phyloP scores from a whole-genome alignment of 2,113 vertebrate species.

The Sinocyclocheilus anshuiensis region DNA sequence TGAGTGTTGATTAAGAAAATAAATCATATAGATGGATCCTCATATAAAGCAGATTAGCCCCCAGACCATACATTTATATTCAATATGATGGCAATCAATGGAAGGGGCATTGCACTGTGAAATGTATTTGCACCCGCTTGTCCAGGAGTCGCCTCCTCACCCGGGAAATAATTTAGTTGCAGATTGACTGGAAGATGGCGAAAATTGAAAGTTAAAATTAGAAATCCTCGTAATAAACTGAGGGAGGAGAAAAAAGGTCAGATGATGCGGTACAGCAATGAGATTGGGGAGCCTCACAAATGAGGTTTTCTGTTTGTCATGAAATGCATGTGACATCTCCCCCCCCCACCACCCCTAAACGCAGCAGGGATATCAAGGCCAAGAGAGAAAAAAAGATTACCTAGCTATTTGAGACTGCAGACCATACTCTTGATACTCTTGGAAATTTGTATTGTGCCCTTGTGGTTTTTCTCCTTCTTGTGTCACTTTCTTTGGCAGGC shows the following conservation, averaged over 20 bases:
- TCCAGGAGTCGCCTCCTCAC: slow-evolving; percentile 93
- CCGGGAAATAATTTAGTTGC: slow-evolving; percentile 99
- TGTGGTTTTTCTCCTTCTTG: slow-evolving; percentile 72
- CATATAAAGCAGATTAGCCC: slow-evolving; percentile 81
- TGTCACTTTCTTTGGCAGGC: slow-evolving; percentile 83
- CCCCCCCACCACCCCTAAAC: slow-evolving; percentile 76
- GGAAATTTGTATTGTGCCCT: slow-evolving; percentile 94
- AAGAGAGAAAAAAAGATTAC: slow-evolving; percentile 86
- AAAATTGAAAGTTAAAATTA: slow-evolving; percentile 99
- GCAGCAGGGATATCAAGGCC: slow-evolving; percentile 87
- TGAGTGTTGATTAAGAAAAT: slow-evolving; percentile 79
- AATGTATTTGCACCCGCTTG: slow-evolving; percentile 94
- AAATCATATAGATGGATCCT: slow-evolving; percentile 84
- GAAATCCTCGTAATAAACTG: slow-evolving; percentile 99
- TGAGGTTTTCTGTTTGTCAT: slow-evolving; percentile 93
- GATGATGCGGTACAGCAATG: slow-evolving; percentile 86
- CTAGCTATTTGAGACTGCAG: slow-evolving; percentile 88
- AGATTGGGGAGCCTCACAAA: slow-evolving; percentile 92
- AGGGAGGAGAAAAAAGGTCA: slow-evolving; percentile 85
- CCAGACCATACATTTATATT: slow-evolving; percentile 87
- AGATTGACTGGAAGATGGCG: slow-evolving; percentile 99
- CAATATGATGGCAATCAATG: slow-evolving; percentile 94
- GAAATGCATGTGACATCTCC: slow-evolving; percentile 88
- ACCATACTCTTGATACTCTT: slow-evolving; percentile 95
- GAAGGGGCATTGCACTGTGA: slow-evolving; percentile 88